Percentiles rank a stretch among this genome's conserved stretches.
These are phyloP conservation scores for Cryptoprocta ferox DNA, from an alignment of 2,797 vertebrate species.

Conservation along the genomic window DNA sequence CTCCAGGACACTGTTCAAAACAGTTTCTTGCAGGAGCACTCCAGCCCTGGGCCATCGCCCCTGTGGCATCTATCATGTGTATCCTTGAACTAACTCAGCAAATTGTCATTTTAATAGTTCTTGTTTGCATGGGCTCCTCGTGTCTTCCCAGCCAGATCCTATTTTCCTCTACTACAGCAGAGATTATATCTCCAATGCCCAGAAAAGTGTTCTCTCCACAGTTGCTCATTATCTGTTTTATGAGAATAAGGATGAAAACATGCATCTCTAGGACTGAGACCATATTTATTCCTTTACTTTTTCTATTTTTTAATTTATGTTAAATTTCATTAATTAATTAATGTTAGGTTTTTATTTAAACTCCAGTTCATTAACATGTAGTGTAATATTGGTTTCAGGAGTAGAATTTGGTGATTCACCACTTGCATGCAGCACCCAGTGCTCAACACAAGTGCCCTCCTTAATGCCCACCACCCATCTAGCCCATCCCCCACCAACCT, in stretches of 20 bases:
- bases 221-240: not conserved
- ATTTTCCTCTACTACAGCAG: not conserved
- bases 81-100: not conserved
- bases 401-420: too few relatives aligned
- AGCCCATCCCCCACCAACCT: too few relatives aligned
- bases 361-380: too few relatives aligned
- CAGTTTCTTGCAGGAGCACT: not conserved
- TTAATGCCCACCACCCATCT: too few relatives aligned
- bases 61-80: not conserved
- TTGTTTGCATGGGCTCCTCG: not conserved
- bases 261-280: not conserved
- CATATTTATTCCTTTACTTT: not conserved
- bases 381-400: too few relatives aligned
- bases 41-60: rapidly evolving
- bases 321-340: too few relatives aligned
- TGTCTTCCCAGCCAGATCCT: not conserved
- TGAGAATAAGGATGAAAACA: not conserved
- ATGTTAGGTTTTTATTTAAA: too few relatives aligned
- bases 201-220: not conserved
- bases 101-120: not conserved
- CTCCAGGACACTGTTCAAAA: not conserved
- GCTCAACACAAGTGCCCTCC: too few relatives aligned
- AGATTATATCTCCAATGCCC: not conserved
- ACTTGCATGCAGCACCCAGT: too few relatives aligned
- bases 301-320: not conserved